These are phyloP conservation scores for Psilopogon haemacephalus DNA, from an alignment of 2,113 vertebrate species.

Conservation along the genomic window DNA sequence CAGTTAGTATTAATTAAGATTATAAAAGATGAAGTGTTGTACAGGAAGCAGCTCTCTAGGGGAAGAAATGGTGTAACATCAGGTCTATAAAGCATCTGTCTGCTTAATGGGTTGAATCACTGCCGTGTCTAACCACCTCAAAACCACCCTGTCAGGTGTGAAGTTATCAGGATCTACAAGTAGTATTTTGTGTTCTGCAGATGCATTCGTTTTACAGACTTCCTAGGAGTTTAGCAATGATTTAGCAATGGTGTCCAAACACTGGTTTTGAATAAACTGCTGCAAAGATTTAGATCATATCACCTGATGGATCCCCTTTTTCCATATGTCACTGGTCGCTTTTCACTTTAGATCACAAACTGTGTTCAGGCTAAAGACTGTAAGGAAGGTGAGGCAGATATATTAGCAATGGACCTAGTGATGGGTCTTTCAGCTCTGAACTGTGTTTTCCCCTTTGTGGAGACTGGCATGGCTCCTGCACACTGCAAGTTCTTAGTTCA, in stretches of 20 bases:
- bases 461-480: not conserved
- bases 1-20: slow-evolving; percentile 32
- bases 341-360: not conserved
- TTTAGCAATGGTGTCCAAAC: not conserved
- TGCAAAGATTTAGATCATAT: not conserved
- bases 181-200: not conserved
- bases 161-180: not conserved
- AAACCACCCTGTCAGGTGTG: not conserved
- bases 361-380: not conserved
- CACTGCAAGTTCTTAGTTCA: not conserved
- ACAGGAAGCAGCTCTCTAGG: not conserved
- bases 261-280: not conserved
- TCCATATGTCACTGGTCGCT: not conserved
- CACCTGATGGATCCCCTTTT: not conserved
- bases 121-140: not conserved
- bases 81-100: not conserved
- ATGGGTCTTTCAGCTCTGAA: not conserved
- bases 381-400: not conserved
- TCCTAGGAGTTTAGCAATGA: not conserved
- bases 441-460: not conserved
- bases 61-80: not conserved
- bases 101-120: not conserved
- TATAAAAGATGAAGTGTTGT: not conserved
- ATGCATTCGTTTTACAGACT: not conserved
- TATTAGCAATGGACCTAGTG: too few relatives aligned